Conservation (phyloP, 2,797 vertebrate species). For the Dallia pectoralis region DNA sequence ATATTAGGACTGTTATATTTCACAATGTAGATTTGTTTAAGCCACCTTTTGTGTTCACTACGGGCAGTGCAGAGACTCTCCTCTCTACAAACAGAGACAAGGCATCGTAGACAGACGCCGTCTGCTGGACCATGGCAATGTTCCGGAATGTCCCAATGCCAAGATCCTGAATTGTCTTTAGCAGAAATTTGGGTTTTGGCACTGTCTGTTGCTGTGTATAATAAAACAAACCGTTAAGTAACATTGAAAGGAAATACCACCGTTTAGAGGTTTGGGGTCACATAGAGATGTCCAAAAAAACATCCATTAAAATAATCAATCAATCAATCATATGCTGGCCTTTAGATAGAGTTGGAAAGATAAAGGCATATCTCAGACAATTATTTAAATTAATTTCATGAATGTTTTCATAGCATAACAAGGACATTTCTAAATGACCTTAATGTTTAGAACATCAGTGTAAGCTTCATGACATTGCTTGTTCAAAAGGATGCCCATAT, state of each 20-base stretch:
- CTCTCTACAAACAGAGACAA: slow-evolving; percentile 90
- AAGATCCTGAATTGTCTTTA: slow-evolving; percentile 81
- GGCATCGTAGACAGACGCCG: slow-evolving; percentile 78
- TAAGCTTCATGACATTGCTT: neutral
- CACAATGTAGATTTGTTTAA: too few species aligned
- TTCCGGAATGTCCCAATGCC: slow-evolving; percentile 89
- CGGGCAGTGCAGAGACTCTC: slow-evolving; percentile 87
- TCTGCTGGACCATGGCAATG: slow-evolving; percentile 82
- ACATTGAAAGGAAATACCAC: neutral
- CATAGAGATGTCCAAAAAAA: too few species aligned
- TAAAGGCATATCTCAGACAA: too few species aligned
- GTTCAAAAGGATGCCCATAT: neutral
- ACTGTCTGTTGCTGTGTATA: slow-evolving; percentile 73
- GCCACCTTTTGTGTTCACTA: slow-evolving; percentile 82
- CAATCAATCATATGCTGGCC: too few species aligned
- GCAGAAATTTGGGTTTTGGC: slow-evolving; percentile 81
- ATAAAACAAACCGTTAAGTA: neutral
- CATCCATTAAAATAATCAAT: too few species aligned
- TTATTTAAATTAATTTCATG: too few species aligned
- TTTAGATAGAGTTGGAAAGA: too few species aligned
- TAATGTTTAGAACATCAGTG: too few species aligned
- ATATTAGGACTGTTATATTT: neutral
- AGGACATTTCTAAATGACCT: too few species aligned
- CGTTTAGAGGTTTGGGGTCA: too few species aligned
- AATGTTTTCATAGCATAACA: too few species aligned